A percentile compares a stretch with the other conserved stretches of the same genome.
Conservation (phyloP, 1,140 invertebrate genomes). For the Delia radicum region DNA sequence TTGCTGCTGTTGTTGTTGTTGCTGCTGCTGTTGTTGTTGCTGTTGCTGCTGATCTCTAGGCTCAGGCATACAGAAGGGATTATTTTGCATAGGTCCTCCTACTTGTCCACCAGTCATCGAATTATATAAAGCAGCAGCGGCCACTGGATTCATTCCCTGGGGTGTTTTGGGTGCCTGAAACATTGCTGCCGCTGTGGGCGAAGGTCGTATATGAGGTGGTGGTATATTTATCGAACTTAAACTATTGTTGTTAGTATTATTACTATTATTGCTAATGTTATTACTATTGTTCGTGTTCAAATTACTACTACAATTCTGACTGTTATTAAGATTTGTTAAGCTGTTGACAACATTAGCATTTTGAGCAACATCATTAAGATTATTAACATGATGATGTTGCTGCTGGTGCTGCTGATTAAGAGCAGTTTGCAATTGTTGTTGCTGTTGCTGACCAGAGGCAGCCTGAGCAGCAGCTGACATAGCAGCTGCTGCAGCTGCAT, state of each 20-base stretch:
- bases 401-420: constrained; percentile 41
- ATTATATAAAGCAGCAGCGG: constrained; percentile 64
- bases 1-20: constrained; percentile 60
- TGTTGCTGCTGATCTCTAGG: constrained; percentile 43
- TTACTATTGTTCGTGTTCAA: constrained; percentile 33
- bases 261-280: constrained; percentile 34
- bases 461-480: constrained; percentile 39
- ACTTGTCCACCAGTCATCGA: constrained; percentile 53
- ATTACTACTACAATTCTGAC: constrained; percentile 32
- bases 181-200: constrained; percentile 67
- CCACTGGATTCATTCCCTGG: constrained; percentile 66
- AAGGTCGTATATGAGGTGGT: constrained; percentile 69
- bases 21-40: constrained; percentile 54
- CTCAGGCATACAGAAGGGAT: constrained; percentile 68
- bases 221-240: constrained; percentile 59
- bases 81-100: constrained; percentile 58
- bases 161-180: constrained; percentile 78
- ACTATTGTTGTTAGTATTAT: constrained; percentile 52
- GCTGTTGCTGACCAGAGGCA: neutral
- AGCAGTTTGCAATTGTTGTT: neutral
- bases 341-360: neutral
- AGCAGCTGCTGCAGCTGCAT: constrained; percentile 51
- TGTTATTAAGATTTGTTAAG: constrained; percentile 29
- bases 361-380: constrained; percentile 5
- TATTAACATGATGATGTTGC: constrained; percentile 11